Base-by-base conservation (phyloP, 2,888 invertebrate genomes). In the Diachrysia chrysitis region DNA sequence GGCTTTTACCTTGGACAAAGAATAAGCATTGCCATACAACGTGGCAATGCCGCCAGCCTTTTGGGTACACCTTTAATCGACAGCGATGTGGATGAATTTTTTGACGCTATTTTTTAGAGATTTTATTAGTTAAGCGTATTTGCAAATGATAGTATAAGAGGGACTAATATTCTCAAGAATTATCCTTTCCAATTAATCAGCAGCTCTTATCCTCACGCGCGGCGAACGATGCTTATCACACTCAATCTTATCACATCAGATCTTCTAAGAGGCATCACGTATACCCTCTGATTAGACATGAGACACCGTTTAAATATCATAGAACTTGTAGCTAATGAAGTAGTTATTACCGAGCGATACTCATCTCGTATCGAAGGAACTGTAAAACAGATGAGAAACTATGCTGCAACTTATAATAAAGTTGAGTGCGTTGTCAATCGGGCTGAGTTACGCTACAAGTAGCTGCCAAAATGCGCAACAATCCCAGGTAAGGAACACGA, bases 401-500 rank as follows among this genome's bases (percentile, higher is more conserved):
- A 93, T 92, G 91, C 78, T 88, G 48, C 83, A 66, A 42, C 58
- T 89, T 56, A 16, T 91, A 14, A 73, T 91, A 58, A 82, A 78
- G 53, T 66, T 91, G 32, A 87, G 89, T 83, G 86, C 81, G 25
- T 57, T 93, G 16, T 78, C 82, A 1, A 66, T 92, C 51, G 87
- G 88, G 0, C 29, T 90, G 1, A 82, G 89, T 74, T 84, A 87
- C 82, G 93, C 88, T 16, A 86, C 88, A 0, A 79, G 87, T 0
- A 86, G 74, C 56, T 89, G 90, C 59, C 85, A 87, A 19, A 87
- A 84, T 56, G 66, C 88, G 48, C 92, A 90, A 42, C 90, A 92
- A 59, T 85, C 94, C 54, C 94, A 94, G 84, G 94, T 94, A 83
- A 88, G 82, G 77, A 58, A 12, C 61, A 32, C 23, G 12, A 25